These are phyloP conservation scores for Gortyna flavago DNA, from an alignment of 2,888 invertebrate species.

Conservation along the genomic window DNA sequence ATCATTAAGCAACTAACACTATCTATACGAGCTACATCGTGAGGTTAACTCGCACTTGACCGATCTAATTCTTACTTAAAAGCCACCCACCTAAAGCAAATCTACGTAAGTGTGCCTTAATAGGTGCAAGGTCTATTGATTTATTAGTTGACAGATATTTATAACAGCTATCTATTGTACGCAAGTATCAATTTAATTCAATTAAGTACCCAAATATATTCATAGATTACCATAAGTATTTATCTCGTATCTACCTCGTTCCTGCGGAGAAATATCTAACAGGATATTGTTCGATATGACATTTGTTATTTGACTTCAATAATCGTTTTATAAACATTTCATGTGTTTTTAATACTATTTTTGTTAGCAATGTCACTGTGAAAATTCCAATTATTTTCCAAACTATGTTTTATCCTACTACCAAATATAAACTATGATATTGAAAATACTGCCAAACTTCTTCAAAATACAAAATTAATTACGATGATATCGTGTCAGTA, in stretches of 20 bases:
- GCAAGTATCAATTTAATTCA: conserved; percentile 52
- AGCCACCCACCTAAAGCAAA: conserved; percentile 53
- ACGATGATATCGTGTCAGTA: neutral
- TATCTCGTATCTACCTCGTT: conserved; percentile 40
- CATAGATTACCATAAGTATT: conserved; percentile 53
- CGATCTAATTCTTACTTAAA: conserved; percentile 59
- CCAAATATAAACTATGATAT: neutral
- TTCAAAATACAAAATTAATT: conserved; percentile 17
- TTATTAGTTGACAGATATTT: conserved; percentile 58
- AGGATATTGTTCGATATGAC: conserved; percentile 32
- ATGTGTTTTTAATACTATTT: neutral
- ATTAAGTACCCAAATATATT: conserved; percentile 56
- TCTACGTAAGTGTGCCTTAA: conserved; percentile 48
- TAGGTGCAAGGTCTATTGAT: conserved; percentile 63
- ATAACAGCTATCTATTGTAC: conserved; percentile 52
- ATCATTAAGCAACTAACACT: conserved; percentile 25
- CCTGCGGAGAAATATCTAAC: conserved; percentile 23
- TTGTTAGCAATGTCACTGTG: neutral
- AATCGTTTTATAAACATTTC: conserved; percentile 1
- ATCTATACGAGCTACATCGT: conserved; percentile 23
- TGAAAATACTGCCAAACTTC: neutral
- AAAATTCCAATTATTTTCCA: neutral
- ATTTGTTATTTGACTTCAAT: conserved; percentile 29
- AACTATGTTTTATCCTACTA: neutral
- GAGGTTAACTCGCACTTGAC: conserved; percentile 54